Evolutionary conservation across 2,113 vertebrate species (phyloP).

Genomic region (Uria aalge): DNA sequence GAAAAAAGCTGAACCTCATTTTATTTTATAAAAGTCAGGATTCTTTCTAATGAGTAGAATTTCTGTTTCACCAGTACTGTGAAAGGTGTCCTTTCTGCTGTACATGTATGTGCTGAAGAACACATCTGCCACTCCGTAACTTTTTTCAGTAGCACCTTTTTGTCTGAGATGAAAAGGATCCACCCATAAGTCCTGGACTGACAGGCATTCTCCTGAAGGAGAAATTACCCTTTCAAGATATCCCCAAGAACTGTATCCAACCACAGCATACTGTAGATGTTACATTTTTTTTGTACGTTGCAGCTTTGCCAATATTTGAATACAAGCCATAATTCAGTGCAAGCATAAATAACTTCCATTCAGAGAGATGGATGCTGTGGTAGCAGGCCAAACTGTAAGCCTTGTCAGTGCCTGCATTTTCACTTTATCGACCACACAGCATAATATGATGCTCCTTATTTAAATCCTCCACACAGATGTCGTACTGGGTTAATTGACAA

Average conservation of each 20-base stretch:
- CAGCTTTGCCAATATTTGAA: conserved; percentile 19
- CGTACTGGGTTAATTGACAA: conserved; percentile 70
- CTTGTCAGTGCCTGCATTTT: conserved; percentile 59
- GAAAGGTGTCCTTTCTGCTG: background rate
- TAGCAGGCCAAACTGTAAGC: conserved; percentile 47
- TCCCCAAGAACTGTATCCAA: background rate
- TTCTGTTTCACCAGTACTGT: background rate
- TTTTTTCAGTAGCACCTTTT: background rate
- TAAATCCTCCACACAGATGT: conserved; percentile 69
- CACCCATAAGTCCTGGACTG: background rate
- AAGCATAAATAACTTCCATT: background rate
- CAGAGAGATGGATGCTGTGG: conserved; percentile 14
- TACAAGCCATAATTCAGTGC: conserved; percentile 22
- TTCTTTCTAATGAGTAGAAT: background rate
- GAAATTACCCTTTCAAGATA: background rate
- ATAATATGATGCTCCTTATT: conserved; percentile 66
- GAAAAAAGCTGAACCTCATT: background rate
- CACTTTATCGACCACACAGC: conserved; percentile 57
- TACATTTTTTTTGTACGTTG: conserved; percentile 2
- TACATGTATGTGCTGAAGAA: background rate
- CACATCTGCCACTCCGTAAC: background rate
- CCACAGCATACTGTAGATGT: background rate
- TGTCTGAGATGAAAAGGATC: background rate
- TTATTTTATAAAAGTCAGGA: background rate
- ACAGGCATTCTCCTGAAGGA: background rate